Base-by-base conservation (phyloP, 1,140 invertebrate species). In the Centruroides vittatus region DNA sequence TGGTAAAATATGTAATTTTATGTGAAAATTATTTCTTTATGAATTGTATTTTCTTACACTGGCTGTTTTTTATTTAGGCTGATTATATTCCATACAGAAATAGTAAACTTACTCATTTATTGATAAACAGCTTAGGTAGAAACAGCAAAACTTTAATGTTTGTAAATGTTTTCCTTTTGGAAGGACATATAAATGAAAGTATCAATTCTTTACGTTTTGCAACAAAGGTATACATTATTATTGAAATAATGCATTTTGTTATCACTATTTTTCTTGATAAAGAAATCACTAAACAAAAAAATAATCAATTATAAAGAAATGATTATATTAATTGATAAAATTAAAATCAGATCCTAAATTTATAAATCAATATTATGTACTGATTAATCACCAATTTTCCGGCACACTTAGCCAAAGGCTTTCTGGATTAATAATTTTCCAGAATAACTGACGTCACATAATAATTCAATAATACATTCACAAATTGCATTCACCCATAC, bases 91-190 rank as follows among this genome's bases (percentile, higher is more conserved):
- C 90, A 0, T 96, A 93, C 70, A 78, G 92, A 62, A 91, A 95
- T 75, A 93, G 89, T 3, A 93, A 93, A 71, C 75, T 95, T 3
- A 95, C 92, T 0, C 86, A 91, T 73, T 75, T 95, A 3, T 73
- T 96, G 35, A 89, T 90, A 80, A 88, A 89, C 36, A 87, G 84
- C 54, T 76, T 96, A 10, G 90, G 90, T 50, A 92, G 92, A 3
- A 94, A 93, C 74, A 89, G 88, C 3, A 93, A 93, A 76, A 93
- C 89, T 0, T 77, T 94, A 3, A 94, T 96, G 88, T 85, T 96
- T 70, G 73, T 89, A 3, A 88, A 89, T 75, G 81, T 93, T 60
- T 86, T 88, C 12, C 89, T 89, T 53, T 81, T 86, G 57, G 85
- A 89, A 71, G 87, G 89, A 65, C 84, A 83, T 70, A 88, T 83